Evolutionary conservation across 2,797 vertebrate species (phyloP), one percentile per base, ranked within the genome.

Genomic region (Lepus townsendii): DNA sequence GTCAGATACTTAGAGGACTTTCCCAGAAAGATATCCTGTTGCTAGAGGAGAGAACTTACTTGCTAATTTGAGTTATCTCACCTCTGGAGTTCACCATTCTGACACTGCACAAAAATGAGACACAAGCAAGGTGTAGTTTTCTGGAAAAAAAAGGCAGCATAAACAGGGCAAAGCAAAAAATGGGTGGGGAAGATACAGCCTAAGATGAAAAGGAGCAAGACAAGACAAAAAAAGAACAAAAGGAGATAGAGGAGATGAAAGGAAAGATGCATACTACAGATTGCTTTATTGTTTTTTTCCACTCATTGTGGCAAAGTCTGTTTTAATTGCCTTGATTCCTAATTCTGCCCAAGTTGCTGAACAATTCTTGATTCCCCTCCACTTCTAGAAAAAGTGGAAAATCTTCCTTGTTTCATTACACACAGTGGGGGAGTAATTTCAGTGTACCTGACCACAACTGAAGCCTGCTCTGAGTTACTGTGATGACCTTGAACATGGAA

Each of bases 321-420:
- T 63, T 68, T 71, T 16, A 79, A 27, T 22, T 73, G 19, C 10
- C n/a, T 35, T 83, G 27, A 84, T 82, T 42, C 84, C 72, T 24
- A 88, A 13, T 3, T 26, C 32, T 85, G 8, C 1, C 10, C 71
- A 26, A 17, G 1, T 57, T 54, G 32, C 75, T 90, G 52, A 60
- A 54, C 17, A 90, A 79, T 42, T 90, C 30, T 12, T 22, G 78
- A 27, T 2, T 12, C 26, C n/a, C 27, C 17, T 79, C 16, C 30
- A 63, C 35, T 54, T 69, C 6, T 13, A 73, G 54, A 79, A 88
- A 72, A 77, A 54, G 4, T 30, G 13, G n/a, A 79, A 91, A 47
- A 52, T 57, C n/a, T 5, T 68, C 22, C 11, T 82, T 77, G 13
- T 68, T 90, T 91, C 88, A 62, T 42, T 82, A 62, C 12, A 83